phyloP scores from a whole-genome alignment of 1,140 invertebrate species.

The Brachionus plicatilis region DNA sequence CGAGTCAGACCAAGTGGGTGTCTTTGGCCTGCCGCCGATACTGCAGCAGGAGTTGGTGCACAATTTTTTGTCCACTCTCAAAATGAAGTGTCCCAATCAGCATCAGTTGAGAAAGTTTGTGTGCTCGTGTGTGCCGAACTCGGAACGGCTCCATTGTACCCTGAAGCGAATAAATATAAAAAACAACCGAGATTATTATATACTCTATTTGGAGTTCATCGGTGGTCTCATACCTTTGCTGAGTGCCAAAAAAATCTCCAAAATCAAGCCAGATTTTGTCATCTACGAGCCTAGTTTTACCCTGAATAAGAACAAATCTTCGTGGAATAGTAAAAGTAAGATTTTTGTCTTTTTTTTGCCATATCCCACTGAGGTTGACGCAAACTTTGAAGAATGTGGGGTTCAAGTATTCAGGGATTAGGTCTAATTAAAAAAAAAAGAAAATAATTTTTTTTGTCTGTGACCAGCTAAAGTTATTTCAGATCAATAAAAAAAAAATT shows the following conservation, averaged over 20 bases:
- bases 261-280: slow-evolving; percentile 93
- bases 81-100: slow-evolving; percentile 86
- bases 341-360: neutral
- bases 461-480: no score
- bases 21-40: neutral
- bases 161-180: slow-evolving; percentile 76
- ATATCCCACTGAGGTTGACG: no score
- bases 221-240: slow-evolving; percentile 90
- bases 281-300: slow-evolving; percentile 69
- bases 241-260: slow-evolving; percentile 88
- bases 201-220: slow-evolving; percentile 86
- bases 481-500: no score
- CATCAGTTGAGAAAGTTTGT: slow-evolving; percentile 83
- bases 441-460: no score
- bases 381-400: no score
- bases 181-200: slow-evolving; percentile 72
- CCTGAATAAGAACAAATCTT: neutral
- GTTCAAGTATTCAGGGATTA: no score
- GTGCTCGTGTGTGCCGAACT: slow-evolving; percentile 75
- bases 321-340: neutral
- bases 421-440: no score
- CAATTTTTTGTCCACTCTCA: slow-evolving; percentile 89
- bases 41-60: slow-evolving; percentile 70
- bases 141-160: slow-evolving; percentile 82
- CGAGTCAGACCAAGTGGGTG: slow-evolving; percentile 53